Base-by-base conservation (phyloP, 1,140 invertebrate genomes). In the Octopus sinensis region DNA sequence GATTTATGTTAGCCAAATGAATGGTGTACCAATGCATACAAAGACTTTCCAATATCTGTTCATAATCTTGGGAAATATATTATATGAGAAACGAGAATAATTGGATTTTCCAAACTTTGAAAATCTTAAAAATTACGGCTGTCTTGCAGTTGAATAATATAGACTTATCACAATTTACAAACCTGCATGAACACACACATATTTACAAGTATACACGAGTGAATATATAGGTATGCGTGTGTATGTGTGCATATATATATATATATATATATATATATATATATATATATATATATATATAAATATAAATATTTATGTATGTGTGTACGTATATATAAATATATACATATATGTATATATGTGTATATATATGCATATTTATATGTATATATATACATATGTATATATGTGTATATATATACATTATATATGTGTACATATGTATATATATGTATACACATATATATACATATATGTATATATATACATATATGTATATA, bases 261-360 rank as follows among this genome's bases (percentile, higher is more conserved):
- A 62, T 62, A 62, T 62, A 62, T 62, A 62, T 62, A 62, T 62
- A 17, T 62, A 62, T 62, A 62, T 62, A 62, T 62, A 62, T 62
- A 62, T 62, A 62, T 62, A 17, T 62, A 62, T 62, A 62, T 62
- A 62, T 62, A 62, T 62, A 62, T 62, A 62, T 62, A 62, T 62
- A 17, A 9, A 62, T 62, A 62, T 62, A 62, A 9, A 62, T 62
- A 62, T 62, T 6, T 62, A 62, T 62, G 17, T 62, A 62, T 62
- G 17, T 62, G 56, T 62, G 17, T 62, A 62, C 17, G 3, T 62
- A 62, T 62, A 17, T 62, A 62, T 62, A 62, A 2, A 3, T 1
- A 62, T 62, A 62, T 62, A 17, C 3, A 62, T 62, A 3, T 62
- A 3, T 62, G 3, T 62, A 62, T 62, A 62, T 62, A 62, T 62